Conservation (phyloP, 2,888 invertebrate species). For the Pilophorus perplexus region DNA sequence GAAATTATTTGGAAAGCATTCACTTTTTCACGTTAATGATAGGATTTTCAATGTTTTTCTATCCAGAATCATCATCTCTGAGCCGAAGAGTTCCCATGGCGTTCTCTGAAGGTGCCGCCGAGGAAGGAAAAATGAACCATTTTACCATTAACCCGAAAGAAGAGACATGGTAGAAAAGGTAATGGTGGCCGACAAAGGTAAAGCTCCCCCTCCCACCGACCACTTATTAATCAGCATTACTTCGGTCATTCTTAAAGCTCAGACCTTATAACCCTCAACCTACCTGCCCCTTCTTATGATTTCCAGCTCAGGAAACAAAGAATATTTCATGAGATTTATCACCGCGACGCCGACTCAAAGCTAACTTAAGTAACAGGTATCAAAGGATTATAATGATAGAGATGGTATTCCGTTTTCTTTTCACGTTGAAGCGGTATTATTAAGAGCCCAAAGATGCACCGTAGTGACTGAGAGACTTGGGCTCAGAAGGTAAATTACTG, state of each 20-base stretch:
- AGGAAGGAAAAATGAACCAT: slow-evolving; percentile 23
- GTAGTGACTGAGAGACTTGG: too few species aligned
- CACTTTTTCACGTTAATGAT: too few species aligned
- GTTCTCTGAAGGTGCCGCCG: neutral
- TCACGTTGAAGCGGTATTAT: too few species aligned
- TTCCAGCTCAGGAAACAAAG: neutral
- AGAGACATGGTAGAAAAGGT: slow-evolving; percentile 1
- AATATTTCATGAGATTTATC: neutral
- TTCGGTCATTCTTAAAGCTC: neutral
- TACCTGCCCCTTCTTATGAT: neutral
- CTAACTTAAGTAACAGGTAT: too few species aligned
- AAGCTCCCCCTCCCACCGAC: neutral
- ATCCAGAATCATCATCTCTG: neutral
- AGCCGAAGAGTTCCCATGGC: neutral
- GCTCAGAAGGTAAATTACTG: too few species aligned
- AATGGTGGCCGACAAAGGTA: slow-evolving; percentile 30
- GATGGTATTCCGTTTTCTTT: too few species aligned
- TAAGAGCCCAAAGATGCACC: too few species aligned
- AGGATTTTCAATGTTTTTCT: too few species aligned
- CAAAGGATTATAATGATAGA: too few species aligned
- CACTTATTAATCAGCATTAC: slow-evolving; percentile 24
- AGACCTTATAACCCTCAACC: neutral
- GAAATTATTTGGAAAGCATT: too few species aligned
- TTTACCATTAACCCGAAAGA: slow-evolving; percentile 13
- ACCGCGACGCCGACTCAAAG: too few species aligned